Conservation (phyloP, 2,888 invertebrate genomes). For the Pteria penguin region DNA sequence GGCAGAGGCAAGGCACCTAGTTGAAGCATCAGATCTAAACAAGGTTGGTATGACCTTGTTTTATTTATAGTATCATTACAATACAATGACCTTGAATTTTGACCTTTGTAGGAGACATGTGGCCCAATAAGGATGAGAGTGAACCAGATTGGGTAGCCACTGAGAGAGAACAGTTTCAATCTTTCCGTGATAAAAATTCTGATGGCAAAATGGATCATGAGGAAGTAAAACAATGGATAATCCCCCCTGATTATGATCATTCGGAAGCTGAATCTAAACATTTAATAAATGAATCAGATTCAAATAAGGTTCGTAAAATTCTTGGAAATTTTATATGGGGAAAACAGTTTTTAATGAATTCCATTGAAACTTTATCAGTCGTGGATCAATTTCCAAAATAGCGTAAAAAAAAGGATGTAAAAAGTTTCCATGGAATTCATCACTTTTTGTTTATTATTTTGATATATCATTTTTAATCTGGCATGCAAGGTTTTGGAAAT, state of each 20-base stretch:
- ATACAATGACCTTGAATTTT: constrained; percentile 26
- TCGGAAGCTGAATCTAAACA: constrained; percentile 97
- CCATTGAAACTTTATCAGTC: too few relatives aligned
- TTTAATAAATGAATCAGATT: constrained; percentile 95
- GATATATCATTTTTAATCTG: constrained; percentile 1
- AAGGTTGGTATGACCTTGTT: constrained; percentile 81
- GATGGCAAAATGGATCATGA: constrained; percentile 91
- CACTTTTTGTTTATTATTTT: too few relatives aligned
- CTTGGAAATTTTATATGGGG: neutral
- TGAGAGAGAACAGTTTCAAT: constrained; percentile 94
- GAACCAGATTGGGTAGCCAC: constrained; percentile 96
- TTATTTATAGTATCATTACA: neutral
- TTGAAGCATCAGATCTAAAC: constrained; percentile 94
- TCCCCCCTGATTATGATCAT: constrained; percentile 97
- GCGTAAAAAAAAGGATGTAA: too few relatives aligned
- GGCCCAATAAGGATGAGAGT: constrained; percentile 82
- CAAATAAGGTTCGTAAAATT: constrained; percentile 84
- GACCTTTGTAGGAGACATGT: constrained; percentile 88
- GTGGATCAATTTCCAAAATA: too few relatives aligned
- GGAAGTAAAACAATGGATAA: constrained; percentile 93
- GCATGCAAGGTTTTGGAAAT: constrained; percentile 14
- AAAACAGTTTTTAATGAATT: too few relatives aligned
- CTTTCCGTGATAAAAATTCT: constrained; percentile 89
- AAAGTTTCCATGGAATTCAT: too few relatives aligned
- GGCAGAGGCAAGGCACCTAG: constrained; percentile 95